Evolutionary conservation across 2,797 vertebrate species (phyloP).

Genomic region (Siniperca obscura): DNA sequence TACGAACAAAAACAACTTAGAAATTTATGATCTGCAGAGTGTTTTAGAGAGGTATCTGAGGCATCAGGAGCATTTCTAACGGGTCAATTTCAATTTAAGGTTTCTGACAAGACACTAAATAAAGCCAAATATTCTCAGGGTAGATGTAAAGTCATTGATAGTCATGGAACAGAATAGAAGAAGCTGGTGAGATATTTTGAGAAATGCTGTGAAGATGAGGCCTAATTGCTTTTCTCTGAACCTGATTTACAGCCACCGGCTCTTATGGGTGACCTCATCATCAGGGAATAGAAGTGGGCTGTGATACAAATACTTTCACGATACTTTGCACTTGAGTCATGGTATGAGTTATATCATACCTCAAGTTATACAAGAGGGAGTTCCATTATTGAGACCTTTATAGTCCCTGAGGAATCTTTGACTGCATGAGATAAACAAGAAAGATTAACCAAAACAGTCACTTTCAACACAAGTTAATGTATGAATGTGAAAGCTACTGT

Average conservation of each 20-base stretch:
- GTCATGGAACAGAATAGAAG: conserved; percentile 30
- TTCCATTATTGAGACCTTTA: conserved; percentile 39
- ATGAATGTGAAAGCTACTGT: background rate
- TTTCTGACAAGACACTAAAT: conserved; percentile 13
- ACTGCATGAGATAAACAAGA: conserved; percentile 25
- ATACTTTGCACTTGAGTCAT: conserved; percentile 50
- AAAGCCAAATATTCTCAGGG: conserved; percentile 30
- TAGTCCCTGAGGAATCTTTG: conserved; percentile 17
- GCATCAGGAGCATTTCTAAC: conserved; percentile 10
- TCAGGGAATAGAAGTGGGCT: conserved; percentile 41
- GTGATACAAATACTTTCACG: conserved; percentile 47
- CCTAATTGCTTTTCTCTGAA: conserved; percentile 70
- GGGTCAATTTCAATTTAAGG: conserved; percentile 22
- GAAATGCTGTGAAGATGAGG: conserved; percentile 48
- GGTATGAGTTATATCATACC: conserved; percentile 24
- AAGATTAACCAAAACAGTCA: conserved; percentile 4
- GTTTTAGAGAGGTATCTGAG: background rate
- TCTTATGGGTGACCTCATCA: conserved; percentile 48
- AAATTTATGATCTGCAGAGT: background rate
- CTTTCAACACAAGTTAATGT: background rate
- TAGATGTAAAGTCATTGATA: conserved; percentile 39
- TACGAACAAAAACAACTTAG: background rate
- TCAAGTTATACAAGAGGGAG: conserved; percentile 42
- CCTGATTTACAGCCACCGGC: conserved; percentile 38
- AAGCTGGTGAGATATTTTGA: conserved; percentile 51